Percentiles rank a stretch among this genome's conserved stretches.
These are phyloP conservation scores for Aphelenchoides avenae DNA, from an alignment of 1,140 invertebrate species.

Conservation along the genomic window DNA sequence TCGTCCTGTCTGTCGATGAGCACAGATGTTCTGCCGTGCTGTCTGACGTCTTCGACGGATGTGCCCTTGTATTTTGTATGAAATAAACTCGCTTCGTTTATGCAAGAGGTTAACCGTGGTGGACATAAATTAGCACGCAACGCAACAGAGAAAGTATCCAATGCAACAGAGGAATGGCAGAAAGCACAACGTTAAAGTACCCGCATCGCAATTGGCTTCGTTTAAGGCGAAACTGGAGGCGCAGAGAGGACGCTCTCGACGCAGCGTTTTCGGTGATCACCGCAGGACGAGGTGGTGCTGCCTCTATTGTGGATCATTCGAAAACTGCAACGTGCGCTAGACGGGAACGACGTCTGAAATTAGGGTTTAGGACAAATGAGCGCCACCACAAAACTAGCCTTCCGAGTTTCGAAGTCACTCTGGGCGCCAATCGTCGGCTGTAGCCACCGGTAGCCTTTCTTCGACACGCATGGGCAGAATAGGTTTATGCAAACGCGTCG, in stretches of 20 bases:
- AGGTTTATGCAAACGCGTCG: conserved; percentile 29
- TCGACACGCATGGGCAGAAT: conserved; percentile 38
- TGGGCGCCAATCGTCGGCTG: not conserved
- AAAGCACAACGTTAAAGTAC: not conserved
- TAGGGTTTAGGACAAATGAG: not conserved
- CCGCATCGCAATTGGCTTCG: not conserved
- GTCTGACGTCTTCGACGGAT: conserved; percentile 31
- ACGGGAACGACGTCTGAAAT: not conserved
- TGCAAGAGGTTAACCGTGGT: too few relatives aligned
- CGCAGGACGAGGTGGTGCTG: not conserved
- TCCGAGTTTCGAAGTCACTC: not conserved
- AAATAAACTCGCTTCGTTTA: too few relatives aligned
- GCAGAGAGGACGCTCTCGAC: not conserved
- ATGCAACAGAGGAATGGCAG: not conserved
- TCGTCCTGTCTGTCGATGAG: conserved; percentile 15
- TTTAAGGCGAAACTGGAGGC: not conserved
- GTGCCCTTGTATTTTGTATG: conserved; percentile 39
- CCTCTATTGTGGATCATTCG: not conserved
- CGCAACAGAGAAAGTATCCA: conserved; percentile 5
- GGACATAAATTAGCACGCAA: conserved; percentile 10
- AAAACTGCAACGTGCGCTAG: conserved; percentile 14
- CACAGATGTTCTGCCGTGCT: conserved; percentile 30
- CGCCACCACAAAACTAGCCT: not conserved
- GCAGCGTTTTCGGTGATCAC: not conserved
- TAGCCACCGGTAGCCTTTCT: too few relatives aligned